Evolutionary conservation across 1,140 invertebrate genomes (phyloP).

Genomic region (Drosophila subobscura): DNA sequence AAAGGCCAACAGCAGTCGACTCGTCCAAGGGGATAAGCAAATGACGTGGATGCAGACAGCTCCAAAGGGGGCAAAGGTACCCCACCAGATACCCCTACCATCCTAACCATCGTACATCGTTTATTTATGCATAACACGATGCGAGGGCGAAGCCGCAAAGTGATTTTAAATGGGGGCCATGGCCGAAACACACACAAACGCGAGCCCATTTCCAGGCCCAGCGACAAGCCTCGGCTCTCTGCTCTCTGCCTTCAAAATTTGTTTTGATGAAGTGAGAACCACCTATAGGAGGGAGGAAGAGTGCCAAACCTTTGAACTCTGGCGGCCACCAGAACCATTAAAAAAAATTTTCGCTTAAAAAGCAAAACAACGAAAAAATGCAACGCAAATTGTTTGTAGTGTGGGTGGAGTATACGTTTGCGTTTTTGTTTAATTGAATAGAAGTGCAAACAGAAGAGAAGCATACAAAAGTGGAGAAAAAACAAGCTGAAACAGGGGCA

Average conservation of each 20-base stretch:
- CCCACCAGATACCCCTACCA: not conserved
- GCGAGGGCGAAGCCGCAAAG: slow-evolving; percentile 53
- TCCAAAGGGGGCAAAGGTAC: slow-evolving; percentile 10
- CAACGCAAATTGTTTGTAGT: slow-evolving; percentile 4
- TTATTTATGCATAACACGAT: slow-evolving; percentile 71
- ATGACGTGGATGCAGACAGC: slow-evolving; percentile 32
- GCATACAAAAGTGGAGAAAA: not conserved
- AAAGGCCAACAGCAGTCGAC: not conserved
- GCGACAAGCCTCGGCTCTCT: not conserved
- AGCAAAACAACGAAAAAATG: slow-evolving; percentile 3
- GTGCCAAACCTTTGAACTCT: not conserved
- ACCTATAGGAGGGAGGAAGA: not conserved
- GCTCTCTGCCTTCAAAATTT: slow-evolving; percentile 22
- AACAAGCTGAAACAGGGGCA: too few species aligned
- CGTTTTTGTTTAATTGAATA: not conserved
- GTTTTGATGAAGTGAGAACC: slow-evolving; percentile 19
- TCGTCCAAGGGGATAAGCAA: slow-evolving; percentile 47
- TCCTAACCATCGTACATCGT: slow-evolving; percentile 21
- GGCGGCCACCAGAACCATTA: slow-evolving; percentile 8
- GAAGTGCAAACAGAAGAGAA: not conserved
- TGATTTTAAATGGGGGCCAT: slow-evolving; percentile 61
- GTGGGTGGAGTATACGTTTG: not conserved
- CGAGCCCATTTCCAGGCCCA: not conserved
- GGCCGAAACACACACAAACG: slow-evolving; percentile 16
- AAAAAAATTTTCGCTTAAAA: slow-evolving; percentile 16